These are phyloP conservation scores for Phoenicopterus ruber DNA, from an alignment of 2,113 vertebrate species.

Conservation along the genomic window DNA sequence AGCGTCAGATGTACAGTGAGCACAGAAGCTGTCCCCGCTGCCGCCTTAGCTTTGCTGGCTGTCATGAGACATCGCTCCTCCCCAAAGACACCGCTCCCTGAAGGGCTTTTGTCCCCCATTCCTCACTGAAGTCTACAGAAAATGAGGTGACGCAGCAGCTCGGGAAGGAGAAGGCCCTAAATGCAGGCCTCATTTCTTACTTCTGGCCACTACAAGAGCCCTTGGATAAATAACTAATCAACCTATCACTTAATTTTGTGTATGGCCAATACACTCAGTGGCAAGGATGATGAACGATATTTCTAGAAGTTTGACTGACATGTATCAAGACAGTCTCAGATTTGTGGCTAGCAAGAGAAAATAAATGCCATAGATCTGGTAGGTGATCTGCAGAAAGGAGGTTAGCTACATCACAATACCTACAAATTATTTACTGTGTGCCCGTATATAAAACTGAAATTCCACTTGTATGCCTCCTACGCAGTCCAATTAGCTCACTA, in stretches of 20 bases:
- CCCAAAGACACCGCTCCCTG: background rate
- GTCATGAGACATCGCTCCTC: background rate
- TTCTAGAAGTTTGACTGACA: background rate
- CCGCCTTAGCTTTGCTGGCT: background rate
- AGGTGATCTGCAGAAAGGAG: background rate
- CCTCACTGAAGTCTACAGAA: background rate
- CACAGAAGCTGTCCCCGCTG: background rate
- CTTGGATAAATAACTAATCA: background rate
- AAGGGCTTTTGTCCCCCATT: background rate
- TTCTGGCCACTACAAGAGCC: background rate
- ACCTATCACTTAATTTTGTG: background rate
- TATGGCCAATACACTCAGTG: background rate
- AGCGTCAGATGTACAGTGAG: background rate
- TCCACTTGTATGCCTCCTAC: background rate
- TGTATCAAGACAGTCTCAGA: background rate
- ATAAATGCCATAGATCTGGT: background rate
- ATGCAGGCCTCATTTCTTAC: background rate
- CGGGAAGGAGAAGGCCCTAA: background rate
- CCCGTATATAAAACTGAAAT: background rate
- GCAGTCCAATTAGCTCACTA: background rate
- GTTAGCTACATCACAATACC: background rate
- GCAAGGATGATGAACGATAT: background rate
- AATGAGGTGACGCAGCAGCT: background rate
- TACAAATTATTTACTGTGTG: background rate
- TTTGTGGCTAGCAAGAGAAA: background rate